Evolutionary conservation across 1,140 invertebrate genomes (phyloP).

Genomic region (Pentalonia nigronervosa): DNA sequence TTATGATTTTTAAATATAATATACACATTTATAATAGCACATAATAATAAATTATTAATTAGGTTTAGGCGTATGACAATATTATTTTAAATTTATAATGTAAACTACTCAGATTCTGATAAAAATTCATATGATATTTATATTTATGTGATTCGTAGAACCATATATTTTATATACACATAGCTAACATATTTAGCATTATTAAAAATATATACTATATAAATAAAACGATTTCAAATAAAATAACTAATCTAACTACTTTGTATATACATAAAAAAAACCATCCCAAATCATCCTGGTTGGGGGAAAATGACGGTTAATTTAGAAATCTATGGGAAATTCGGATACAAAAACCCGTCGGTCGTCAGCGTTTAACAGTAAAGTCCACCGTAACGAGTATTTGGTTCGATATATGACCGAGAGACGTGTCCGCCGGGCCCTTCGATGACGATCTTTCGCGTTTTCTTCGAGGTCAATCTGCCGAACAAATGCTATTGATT

Average conservation of each 20-base stretch:
- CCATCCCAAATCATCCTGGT: background rate
- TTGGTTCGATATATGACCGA: background rate
- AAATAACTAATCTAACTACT: background rate
- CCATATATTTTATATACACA: no score
- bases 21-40: no score
- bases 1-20: no score
- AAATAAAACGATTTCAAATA: background rate
- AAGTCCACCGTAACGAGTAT: background rate
- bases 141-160: background rate
- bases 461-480: background rate
- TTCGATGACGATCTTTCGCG: background rate
- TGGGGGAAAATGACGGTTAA: accelerated
- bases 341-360: background rate
- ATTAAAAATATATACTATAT: background rate
- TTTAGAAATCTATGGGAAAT: background rate
- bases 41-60: no score
- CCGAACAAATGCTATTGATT: background rate
- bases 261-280: background rate
- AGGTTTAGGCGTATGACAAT: no score
- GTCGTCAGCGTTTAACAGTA: background rate
- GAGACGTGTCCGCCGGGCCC: background rate
- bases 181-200: background rate
- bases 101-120: no score
- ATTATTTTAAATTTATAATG: no score
- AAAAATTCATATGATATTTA: background rate